Percentiles rank a stretch among this genome's conserved stretches.
These are phyloP conservation scores for Antheraea mylitta DNA, from an alignment of 1,140 invertebrate species.

Conservation along the genomic window DNA sequence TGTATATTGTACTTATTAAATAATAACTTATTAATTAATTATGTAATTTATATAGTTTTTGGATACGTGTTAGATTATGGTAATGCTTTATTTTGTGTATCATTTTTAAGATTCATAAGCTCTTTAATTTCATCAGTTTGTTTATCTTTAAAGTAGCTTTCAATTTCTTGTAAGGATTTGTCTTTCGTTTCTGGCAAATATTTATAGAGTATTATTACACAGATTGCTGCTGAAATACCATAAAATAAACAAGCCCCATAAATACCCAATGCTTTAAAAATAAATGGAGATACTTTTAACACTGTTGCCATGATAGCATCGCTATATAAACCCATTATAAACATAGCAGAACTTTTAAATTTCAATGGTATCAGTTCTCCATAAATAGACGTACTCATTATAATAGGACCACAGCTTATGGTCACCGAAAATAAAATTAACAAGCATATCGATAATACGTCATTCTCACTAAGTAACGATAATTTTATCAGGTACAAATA, in stretches of 20 bases:
- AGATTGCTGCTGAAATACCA: conserved; percentile 21
- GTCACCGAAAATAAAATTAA: conserved; percentile 33
- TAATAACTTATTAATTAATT: neutral
- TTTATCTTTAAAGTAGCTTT: conserved; percentile 26
- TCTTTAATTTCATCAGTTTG: conserved; percentile 11
- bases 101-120: conserved; percentile 12
- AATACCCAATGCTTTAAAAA: conserved; percentile 22
- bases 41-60: neutral
- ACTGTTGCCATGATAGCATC: conserved; percentile 26
- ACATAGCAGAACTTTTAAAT: conserved; percentile 26
- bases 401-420: conserved; percentile 35
- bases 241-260: conserved; percentile 32
- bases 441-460: conserved; percentile 27
- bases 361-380: conserved; percentile 33
- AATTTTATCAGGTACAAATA: conserved; percentile 31
- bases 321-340: conserved; percentile 19
- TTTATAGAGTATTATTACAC: conserved; percentile 24
- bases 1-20: neutral
- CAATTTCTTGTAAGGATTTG: conserved; percentile 36
- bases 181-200: conserved; percentile 40
- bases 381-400: conserved; percentile 29
- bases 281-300: conserved; percentile 28
- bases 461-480: conserved; percentile 27
- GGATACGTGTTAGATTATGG: neutral
- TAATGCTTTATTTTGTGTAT: conserved; percentile 10